Conservation (phyloP, 2,113 vertebrate species). For the Brachyhypopomus gauderio region DNA sequence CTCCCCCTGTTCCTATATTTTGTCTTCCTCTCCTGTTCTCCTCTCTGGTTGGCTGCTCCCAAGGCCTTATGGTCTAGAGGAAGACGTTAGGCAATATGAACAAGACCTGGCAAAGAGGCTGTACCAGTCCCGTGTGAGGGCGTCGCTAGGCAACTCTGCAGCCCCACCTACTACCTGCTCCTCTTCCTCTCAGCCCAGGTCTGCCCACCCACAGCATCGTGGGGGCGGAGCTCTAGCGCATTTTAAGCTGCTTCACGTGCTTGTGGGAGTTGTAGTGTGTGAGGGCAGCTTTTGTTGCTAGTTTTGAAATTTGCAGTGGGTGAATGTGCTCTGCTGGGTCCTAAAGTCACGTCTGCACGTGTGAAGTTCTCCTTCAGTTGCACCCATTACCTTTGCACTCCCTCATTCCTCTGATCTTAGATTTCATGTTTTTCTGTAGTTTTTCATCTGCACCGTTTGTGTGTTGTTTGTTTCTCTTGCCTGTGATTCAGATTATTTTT, state of each 20-base stretch:
- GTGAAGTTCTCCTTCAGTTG: background rate
- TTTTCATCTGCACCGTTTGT: background rate
- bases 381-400: background rate
- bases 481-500: background rate
- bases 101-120: constrained; percentile 91
- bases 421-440: background rate
- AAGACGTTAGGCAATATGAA: constrained; percentile 92
- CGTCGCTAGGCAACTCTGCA: constrained; percentile 70
- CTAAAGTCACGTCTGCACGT: background rate
- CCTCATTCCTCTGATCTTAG: background rate
- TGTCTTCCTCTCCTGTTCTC: constrained; percentile 42
- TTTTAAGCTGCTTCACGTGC: constrained; percentile 63
- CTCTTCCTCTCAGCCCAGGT: constrained; percentile 79
- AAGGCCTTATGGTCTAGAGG: constrained; percentile 86
- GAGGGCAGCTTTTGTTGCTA: background rate
- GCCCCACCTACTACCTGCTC: constrained; percentile 67
- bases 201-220: constrained; percentile 75
- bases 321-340: constrained; percentile 18
- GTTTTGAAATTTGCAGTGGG: background rate
- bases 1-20: constrained; percentile 15
- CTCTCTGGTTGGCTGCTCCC: constrained; percentile 60
- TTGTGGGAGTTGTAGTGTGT: constrained; percentile 39
- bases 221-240: constrained; percentile 57
- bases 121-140: constrained; percentile 87
- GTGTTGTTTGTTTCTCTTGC: background rate